Conservation (phyloP, 2,888 invertebrate genomes). For the Myopa testacea region DNA sequence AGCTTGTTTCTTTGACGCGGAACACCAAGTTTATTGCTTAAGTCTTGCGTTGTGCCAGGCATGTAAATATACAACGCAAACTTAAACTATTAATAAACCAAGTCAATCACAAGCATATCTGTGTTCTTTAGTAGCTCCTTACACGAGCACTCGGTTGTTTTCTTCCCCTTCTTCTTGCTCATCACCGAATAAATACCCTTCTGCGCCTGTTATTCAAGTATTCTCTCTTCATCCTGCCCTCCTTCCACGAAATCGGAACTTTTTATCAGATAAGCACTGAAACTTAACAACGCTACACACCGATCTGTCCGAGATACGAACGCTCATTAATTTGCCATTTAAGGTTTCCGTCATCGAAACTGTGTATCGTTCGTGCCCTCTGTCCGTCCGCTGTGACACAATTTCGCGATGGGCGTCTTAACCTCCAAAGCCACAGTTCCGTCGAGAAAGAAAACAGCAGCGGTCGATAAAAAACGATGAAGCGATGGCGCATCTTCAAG, state of each 20-base stretch:
- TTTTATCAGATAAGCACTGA: slow-evolving; percentile 18
- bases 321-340: background rate
- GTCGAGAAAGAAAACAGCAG: background rate
- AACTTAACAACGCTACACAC: background rate
- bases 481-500: slow-evolving; percentile 10
- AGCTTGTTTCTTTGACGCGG: too few species aligned
- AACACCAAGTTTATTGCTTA: too few species aligned
- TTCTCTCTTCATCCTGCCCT: too few species aligned
- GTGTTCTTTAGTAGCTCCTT: too few species aligned
- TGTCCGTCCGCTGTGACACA: slow-evolving; percentile 36
- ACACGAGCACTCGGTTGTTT: too few species aligned
- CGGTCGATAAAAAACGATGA: background rate
- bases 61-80: too few species aligned
- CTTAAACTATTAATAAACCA: too few species aligned
- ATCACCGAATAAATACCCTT: too few species aligned
- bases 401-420: slow-evolving; percentile 33
- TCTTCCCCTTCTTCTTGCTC: too few species aligned
- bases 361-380: background rate
- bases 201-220: too few species aligned
- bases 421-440: slow-evolving; percentile 30
- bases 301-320: background rate
- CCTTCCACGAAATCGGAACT: background rate
- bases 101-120: too few species aligned
- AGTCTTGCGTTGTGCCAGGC: too few species aligned
- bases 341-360: background rate